phyloP scores from a whole-genome alignment of 1,140 invertebrate species.

The Rhopalosiphum padi region DNA sequence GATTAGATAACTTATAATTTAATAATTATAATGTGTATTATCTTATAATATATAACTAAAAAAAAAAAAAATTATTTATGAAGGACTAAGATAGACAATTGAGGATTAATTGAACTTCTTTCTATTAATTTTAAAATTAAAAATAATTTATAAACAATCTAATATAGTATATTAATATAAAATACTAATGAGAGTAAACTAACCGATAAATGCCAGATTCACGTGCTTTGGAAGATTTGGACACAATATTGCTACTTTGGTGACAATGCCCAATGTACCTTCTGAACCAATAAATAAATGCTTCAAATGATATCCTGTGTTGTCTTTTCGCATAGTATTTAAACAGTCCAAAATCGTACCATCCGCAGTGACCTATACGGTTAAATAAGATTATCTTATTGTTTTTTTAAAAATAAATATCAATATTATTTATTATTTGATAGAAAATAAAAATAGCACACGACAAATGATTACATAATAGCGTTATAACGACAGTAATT shows the following conservation, averaged over 20 bases:
- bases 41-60: background rate
- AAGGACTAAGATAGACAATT: no score
- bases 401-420: background rate
- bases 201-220: conserved; percentile 88
- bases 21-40: background rate
- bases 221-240: conserved; percentile 81
- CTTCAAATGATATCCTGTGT: conserved; percentile 96
- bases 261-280: conserved; percentile 95
- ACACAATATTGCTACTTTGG: conserved; percentile 90
- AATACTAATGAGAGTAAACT: conserved; percentile 63
- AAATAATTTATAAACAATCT: background rate
- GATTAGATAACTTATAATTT: background rate
- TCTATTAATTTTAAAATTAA: no score
- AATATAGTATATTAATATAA: background rate
- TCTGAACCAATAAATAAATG: conserved; percentile 98
- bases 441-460: background rate
- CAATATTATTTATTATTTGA: background rate
- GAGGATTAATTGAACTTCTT: no score
- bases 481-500: background rate
- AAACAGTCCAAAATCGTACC: conserved; percentile 87
- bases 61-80: no score
- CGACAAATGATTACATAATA: background rate
- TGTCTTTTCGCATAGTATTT: conserved; percentile 91
- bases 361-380: conserved; percentile 80
- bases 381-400: background rate